A percentile compares a stretch with the other conserved stretches of the same genome.
phyloP scores from a whole-genome alignment of 30 jellyfish, hydroid and myxozoan genomes.

The Cassiopea xamachana region DNA sequence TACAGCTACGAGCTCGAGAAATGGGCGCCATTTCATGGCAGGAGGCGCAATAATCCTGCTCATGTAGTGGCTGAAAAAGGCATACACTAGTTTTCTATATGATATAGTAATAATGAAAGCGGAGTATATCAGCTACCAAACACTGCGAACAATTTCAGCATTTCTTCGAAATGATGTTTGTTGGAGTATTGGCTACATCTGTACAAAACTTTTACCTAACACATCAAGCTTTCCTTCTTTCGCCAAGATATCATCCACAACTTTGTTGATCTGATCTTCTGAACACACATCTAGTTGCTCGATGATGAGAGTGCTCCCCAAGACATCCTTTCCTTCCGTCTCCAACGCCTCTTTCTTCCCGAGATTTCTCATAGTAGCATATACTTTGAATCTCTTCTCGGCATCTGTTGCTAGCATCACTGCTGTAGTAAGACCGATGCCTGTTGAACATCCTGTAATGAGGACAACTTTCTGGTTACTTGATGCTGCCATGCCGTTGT shows the following conservation, averaged over 20 bases:
- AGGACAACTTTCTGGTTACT: slow-evolving; percentile 49
- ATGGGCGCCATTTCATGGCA: no score
- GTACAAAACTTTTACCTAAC: slow-evolving; percentile 13
- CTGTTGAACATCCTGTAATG: slow-evolving; percentile 71
- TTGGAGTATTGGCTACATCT: no score
- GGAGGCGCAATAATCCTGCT: no score
- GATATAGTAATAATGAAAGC: no score
- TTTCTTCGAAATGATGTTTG: no score
- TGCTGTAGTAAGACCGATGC: slow-evolving; percentile 62
- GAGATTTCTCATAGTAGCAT: slow-evolving; percentile 73
- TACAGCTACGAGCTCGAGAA: no score
- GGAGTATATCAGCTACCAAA: no score
- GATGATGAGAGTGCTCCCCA: slow-evolving; percentile 47
- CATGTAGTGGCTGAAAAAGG: no score
- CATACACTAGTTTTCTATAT: no score
- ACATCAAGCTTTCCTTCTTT: slow-evolving; percentile 66
- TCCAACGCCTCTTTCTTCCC: slow-evolving; percentile 60
- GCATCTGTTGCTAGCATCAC: slow-evolving; percentile 68
- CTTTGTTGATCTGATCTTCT: slow-evolving; percentile 47
- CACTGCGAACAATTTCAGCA: no score
- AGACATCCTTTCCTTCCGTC: slow-evolving; percentile 36
- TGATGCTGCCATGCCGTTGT: slow-evolving; percentile 14
- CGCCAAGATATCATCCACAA: slow-evolving; percentile 39
- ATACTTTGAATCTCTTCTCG: slow-evolving; percentile 62
- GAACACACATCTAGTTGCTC: slow-evolving; percentile 52